Evolutionary conservation across 2,113 vertebrate genomes (phyloP), one percentile per base, ranked within the genome.

Genomic region (Platysteira castanea): DNA sequence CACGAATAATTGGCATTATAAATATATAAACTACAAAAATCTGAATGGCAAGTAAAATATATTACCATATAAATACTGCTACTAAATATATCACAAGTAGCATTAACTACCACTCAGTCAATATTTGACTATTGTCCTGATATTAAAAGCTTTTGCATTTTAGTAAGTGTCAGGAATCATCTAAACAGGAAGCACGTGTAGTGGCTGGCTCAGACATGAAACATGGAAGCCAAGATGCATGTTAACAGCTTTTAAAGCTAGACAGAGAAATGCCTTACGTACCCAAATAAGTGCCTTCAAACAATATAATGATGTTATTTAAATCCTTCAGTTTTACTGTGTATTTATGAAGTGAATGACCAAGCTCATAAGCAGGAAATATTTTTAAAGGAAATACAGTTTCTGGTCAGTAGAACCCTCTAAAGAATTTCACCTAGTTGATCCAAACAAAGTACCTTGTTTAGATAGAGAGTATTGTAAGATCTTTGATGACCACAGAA

Each of bases 361-460:
- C 39, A 73, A 77, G 31, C 3, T 65, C 1, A 0, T 15, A 54
- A 84, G 11, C 0, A 1, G 53, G 35, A 41, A 56, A 41, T 56
- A 56, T n/a, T 60, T 79, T 68, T 56, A 69, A 92, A 77, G n/a
- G 22, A 87, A 91, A 78, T 44, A 7, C 9, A 46, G n/a, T 57
- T 87, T 63, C 39, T 31, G 78, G 24, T 27, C 22, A 82, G 35
- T 63, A 76, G 39, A 77, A 63, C 1, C 1, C 30, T 10, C 49
- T 26, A 18, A 13, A 65, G 39, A 57, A 67, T 39, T 46, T 77
- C 54, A 86, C 47, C 42, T 37, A 23, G 7, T 39, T 73, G 46
- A 85, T 46, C 41, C 4, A 70, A 68, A 63, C 50, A 71, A 18
- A 73, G 46, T 18, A 19, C 39, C 42, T 83, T 47, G 13, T 44